Evolutionary conservation across 35 echinoderm and acorn worm species (phyloP), one percentile per base, ranked within the genome.

Genomic region (Patiria miniata): DNA sequence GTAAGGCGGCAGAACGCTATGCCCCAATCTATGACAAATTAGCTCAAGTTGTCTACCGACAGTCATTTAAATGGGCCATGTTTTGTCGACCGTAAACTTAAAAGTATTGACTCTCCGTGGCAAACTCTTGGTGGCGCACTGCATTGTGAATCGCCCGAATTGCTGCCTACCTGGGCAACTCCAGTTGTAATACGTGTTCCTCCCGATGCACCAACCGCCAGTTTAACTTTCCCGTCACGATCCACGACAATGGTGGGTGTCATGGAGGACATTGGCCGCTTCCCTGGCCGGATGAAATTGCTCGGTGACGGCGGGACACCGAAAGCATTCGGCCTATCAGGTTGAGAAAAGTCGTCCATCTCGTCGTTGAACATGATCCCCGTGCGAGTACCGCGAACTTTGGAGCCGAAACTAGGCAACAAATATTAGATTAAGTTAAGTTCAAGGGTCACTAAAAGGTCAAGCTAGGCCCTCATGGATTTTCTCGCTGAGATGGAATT

Each of bases 331-430:
- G 39, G 16, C 1, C 33, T 73, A 37, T 60, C 81, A 39, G 93
- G 93, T 59, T 82, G 65, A 14, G 93, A 95, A 60, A 95, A 95
- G 57, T 95, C 93, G 28, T 96, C 94, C 94, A 96, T 96, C 32
- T 81, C 81, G 52, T 96, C 84, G 60, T 96, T 96, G 90, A 82
- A 96, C 38, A 96, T 86, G 60, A 96, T 96, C n/a, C 94, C 94
- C 39, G 94, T 96, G 4, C 77, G 50, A 37, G 47, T 86, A 8
- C 94, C 94, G 21, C 85, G 79, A 17, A 92, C 86, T 57, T 83
- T 89, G 1, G 94, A 92, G 0, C 94, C 94, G 89, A 96, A 96
- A 42, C 94, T 96, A 77, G 19, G 60, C 77, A 22, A 80, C 5
- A 47, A n/a, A n/a, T n/a, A n/a, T n/a, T n/a, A n/a, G n/a, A n/a